Evolutionary conservation across 2,113 vertebrate species (phyloP).

Genomic region (Pedetes capensis): DNA sequence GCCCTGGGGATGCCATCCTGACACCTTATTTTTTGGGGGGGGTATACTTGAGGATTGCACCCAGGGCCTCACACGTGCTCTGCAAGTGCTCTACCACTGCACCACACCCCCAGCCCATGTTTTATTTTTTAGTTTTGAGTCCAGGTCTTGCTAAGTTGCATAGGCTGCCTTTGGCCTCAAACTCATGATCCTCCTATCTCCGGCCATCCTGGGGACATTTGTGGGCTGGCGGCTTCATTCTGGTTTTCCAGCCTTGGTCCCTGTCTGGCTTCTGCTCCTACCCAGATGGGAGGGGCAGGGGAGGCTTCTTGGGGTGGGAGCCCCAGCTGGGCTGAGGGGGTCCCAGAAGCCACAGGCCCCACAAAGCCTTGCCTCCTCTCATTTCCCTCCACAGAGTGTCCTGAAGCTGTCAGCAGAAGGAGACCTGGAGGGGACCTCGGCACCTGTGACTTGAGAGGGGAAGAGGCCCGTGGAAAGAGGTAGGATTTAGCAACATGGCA

Average conservation of each 20-base stretch:
- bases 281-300: not conserved
- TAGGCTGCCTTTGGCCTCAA: no score
- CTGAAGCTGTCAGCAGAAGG: not conserved
- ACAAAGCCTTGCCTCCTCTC: not conserved
- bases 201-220: rapidly evolving
- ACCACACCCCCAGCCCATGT: no score
- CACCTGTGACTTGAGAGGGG: not conserved
- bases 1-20: no score
- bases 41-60: no score
- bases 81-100: no score
- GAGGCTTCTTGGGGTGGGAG: rapidly evolving
- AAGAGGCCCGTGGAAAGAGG: slow-evolving; percentile 9
- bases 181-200: no score
- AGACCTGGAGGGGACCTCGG: not conserved
- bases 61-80: no score
- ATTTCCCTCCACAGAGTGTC: slow-evolving; percentile 16
- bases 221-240: not conserved
- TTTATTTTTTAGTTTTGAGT: no score
- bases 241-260: not conserved
- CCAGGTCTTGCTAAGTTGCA: no score
- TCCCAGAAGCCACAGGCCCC: rapidly evolving
- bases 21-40: no score
- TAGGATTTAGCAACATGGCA: not conserved
- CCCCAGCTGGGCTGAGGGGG: rapidly evolving
- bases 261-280: not conserved